These are phyloP conservation scores for Dysmachus trigonus DNA, from an alignment of 2,888 invertebrate species.

Conservation along the genomic window DNA sequence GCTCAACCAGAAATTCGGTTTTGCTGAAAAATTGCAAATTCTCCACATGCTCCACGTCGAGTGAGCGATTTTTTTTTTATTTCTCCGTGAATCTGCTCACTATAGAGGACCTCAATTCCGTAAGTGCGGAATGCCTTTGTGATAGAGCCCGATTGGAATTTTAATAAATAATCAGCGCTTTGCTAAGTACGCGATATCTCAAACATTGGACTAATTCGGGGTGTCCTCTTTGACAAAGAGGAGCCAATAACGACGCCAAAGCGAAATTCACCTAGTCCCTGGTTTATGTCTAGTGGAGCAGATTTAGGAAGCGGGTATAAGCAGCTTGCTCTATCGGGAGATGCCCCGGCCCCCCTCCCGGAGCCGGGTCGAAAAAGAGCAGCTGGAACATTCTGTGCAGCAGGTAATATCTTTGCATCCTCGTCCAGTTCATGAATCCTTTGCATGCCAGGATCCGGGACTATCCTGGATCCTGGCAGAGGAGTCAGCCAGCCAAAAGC, in stretches of 20 bases:
- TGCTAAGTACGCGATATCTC: conserved; percentile 29
- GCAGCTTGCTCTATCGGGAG: not conserved
- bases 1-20: conserved; percentile 29
- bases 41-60: not conserved
- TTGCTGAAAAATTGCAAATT: conserved; percentile 34
- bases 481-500: not conserved
- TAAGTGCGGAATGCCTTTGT: conserved; percentile 35
- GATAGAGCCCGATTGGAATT: conserved; percentile 36
- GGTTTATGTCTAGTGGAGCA: not conserved
- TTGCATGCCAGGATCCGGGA: not conserved
- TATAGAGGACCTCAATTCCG: not conserved
- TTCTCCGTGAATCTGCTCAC: not conserved
- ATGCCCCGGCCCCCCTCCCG: not conserved
- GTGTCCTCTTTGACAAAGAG: conserved; percentile 18
- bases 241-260: not conserved
- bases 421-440: conserved; percentile 20
- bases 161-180: conserved; percentile 38
- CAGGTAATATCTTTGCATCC: conserved; percentile 27
- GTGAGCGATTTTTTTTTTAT: not conserved
- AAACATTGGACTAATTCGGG: conserved; percentile 26
- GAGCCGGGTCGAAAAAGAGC: conserved; percentile 6
- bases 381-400: conserved; percentile 1
- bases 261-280: not conserved
- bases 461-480: not conserved
- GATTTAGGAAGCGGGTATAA: not conserved